Conservation (phyloP, 2,888 invertebrate species). For the Noctua pronuba region DNA sequence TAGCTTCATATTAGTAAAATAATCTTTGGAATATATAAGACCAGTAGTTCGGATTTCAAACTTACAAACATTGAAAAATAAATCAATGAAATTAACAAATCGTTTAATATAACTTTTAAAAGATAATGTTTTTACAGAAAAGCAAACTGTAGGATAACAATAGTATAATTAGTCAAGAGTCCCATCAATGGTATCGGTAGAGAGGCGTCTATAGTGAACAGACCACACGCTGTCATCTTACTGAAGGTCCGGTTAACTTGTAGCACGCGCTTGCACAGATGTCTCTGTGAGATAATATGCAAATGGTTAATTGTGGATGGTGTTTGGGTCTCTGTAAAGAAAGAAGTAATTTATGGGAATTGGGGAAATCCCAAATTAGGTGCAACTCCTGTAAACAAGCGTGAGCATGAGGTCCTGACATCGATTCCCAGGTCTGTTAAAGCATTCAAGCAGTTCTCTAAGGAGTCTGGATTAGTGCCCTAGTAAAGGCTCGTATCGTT, state of each 20-base stretch:
- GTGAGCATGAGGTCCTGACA: too few species aligned
- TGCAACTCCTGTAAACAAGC: too few species aligned
- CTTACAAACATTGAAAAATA: not conserved
- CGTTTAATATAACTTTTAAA: not conserved
- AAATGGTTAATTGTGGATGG: too few species aligned
- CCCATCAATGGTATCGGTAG: slow-evolving; percentile 7
- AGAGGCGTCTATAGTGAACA: slow-evolving; percentile 27
- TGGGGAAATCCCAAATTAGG: too few species aligned
- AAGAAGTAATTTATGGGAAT: not conserved
- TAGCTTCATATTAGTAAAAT: too few species aligned
- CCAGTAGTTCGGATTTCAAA: too few species aligned
- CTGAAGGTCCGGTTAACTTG: slow-evolving; percentile 28
- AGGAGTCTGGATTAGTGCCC: too few species aligned
- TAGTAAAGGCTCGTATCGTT: too few species aligned
- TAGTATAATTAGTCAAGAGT: not conserved
- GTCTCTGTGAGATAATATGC: too few species aligned
- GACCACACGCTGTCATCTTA: slow-evolving; percentile 28
- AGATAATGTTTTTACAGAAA: not conserved
- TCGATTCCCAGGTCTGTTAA: too few species aligned
- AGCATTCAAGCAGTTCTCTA: too few species aligned
- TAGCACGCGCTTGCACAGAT: slow-evolving; percentile 19
- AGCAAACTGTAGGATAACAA: slow-evolving; percentile 25
- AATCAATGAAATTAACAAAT: not conserved
- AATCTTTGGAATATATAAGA: too few species aligned
- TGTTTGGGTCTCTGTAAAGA: not conserved